A percentile compares a stretch with the other conserved stretches of the same genome.
phyloP scores from a whole-genome alignment of 2,888 invertebrate genomes.

The Aleiodes alternator region DNA sequence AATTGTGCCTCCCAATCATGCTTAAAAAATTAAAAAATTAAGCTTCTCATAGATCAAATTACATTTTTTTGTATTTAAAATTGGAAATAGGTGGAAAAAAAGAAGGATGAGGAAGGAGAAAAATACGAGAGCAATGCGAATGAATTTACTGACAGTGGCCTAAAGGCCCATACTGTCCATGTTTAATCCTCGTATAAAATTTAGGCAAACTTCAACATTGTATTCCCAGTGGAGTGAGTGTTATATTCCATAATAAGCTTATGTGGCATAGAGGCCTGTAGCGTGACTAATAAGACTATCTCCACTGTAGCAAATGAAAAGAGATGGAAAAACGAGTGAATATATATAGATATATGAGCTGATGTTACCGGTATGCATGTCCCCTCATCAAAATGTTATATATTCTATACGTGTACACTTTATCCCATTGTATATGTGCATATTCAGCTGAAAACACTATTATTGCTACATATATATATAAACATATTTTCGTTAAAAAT shows the following conservation, averaged over 20 bases:
- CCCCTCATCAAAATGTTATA: slow-evolving; percentile 9
- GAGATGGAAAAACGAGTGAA: neutral
- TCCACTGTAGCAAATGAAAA: slow-evolving; percentile 55
- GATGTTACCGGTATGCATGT: slow-evolving; percentile 44
- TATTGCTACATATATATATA: too few species aligned
- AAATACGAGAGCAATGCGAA: too few species aligned
- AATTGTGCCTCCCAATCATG: neutral
- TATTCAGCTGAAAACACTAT: neutral
- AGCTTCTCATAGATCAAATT: too few species aligned
- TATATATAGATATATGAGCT: neutral
- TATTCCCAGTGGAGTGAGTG: slow-evolving; percentile 45
- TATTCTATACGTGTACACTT: neutral
- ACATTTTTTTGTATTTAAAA: too few species aligned
- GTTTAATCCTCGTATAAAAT: slow-evolving; percentile 56
- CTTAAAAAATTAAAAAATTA: too few species aligned
- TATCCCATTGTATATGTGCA: slow-evolving; percentile 18
- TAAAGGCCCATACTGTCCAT: slow-evolving; percentile 5
- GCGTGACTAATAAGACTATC: slow-evolving; percentile 69
- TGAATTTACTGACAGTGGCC: neutral
- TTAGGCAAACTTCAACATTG: slow-evolving; percentile 36
- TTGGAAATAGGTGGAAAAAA: too few species aligned
- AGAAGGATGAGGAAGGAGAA: too few species aligned
- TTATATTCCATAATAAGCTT: slow-evolving; percentile 59
- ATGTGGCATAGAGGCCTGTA: slow-evolving; percentile 55
- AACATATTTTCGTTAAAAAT: neutral